A percentile compares a stretch with the other conserved stretches of the same genome.
phyloP scores from a whole-genome alignment of 2,888 invertebrate genomes.

The Epinotia nisella region DNA sequence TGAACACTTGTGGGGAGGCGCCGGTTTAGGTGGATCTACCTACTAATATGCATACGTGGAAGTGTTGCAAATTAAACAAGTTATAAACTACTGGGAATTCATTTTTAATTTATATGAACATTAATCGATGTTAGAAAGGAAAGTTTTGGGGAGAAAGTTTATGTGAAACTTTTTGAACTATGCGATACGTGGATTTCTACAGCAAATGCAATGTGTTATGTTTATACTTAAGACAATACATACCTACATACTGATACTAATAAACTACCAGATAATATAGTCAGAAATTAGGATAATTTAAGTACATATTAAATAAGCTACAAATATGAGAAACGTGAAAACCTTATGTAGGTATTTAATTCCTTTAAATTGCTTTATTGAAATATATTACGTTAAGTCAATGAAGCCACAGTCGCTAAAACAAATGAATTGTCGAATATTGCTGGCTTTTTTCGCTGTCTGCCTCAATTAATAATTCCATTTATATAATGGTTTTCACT shows the following conservation, averaged over 20 bases:
- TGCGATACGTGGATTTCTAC: no score
- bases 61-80: constrained; percentile 59
- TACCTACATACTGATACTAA: no score
- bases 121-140: no score
- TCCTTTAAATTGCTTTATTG: not conserved
- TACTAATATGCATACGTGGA: constrained; percentile 71
- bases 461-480: constrained; percentile 79
- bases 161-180: no score
- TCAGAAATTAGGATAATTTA: no score
- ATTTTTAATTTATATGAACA: constrained; percentile 5
- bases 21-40: constrained; percentile 63
- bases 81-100: constrained; percentile 51
- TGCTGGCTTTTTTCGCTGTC: constrained; percentile 77
- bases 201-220: no score
- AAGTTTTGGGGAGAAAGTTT: no score
- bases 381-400: constrained; percentile 52
- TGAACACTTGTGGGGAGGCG: constrained; percentile 81
- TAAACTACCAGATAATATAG: no score
- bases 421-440: constrained; percentile 79
- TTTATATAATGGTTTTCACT: constrained; percentile 78
- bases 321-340: no score
- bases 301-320: no score
- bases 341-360: no score
- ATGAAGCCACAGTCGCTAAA: constrained; percentile 72
- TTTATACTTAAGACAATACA: no score